These are phyloP conservation scores for Drosophila sp. DNA, from an alignment of 1,140 invertebrate species.

Conservation along the genomic window DNA sequence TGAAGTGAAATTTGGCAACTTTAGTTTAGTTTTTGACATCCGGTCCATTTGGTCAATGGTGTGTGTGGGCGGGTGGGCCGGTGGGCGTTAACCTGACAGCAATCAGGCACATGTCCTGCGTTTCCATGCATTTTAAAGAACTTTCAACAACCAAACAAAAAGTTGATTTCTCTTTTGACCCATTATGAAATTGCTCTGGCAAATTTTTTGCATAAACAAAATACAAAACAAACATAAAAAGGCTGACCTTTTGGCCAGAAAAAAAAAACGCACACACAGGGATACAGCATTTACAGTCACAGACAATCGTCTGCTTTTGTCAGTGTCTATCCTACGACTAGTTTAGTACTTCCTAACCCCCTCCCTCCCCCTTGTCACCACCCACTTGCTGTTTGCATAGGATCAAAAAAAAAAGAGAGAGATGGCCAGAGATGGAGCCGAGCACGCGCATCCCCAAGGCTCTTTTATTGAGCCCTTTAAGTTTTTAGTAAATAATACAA, in stretches of 20 bases:
- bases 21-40: conserved; percentile 74
- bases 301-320: conserved; percentile 44
- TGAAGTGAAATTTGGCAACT: conserved; percentile 59
- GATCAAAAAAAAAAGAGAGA: conserved; percentile 53
- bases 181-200: conserved; percentile 81
- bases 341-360: conserved; percentile 28
- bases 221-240: conserved; percentile 77
- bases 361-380: neutral
- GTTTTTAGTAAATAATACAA: conserved; percentile 81
- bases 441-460: conserved; percentile 66
- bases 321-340: conserved; percentile 37
- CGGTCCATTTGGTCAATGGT: conserved; percentile 78
- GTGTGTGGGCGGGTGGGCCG: neutral
- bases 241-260: conserved; percentile 58
- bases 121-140: conserved; percentile 77
- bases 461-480: conserved; percentile 79
- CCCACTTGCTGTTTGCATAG: conserved; percentile 65
- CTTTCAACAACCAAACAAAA: conserved; percentile 63
- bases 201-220: conserved; percentile 80
- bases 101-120: conserved; percentile 70
- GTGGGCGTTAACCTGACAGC: conserved; percentile 70
- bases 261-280: conserved; percentile 14
- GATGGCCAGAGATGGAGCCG: conserved; percentile 5
- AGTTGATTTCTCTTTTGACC: conserved; percentile 81
- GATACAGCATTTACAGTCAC: conserved; percentile 25